phyloP scores from a whole-genome alignment of 1,140 invertebrate species.

The Augochlora pura region DNA sequence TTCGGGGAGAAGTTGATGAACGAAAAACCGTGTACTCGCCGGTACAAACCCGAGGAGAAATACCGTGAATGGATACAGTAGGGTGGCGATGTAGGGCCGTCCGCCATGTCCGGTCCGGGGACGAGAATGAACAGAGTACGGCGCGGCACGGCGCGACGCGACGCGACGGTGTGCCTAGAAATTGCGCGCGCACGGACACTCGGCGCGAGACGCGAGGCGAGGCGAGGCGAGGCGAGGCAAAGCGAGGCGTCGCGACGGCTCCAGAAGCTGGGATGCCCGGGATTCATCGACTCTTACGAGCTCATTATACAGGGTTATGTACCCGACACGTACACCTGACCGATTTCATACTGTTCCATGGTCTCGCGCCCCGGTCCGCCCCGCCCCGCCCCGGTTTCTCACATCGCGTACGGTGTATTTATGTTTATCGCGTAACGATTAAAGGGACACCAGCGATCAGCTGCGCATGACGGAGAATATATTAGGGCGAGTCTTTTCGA shows the following conservation, averaged over 20 bases:
- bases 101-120: slow-evolving; percentile 1
- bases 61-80: background rate
- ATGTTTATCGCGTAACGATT: slow-evolving; percentile 25
- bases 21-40: background rate
- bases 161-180: slow-evolving; percentile 22
- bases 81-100: background rate
- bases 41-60: background rate
- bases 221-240: no score
- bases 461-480: slow-evolving; percentile 6
- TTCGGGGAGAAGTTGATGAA: background rate
- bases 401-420: background rate
- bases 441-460: background rate
- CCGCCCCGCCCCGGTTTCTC: background rate
- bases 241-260: background rate
- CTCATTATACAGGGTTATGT: slow-evolving; percentile 32
- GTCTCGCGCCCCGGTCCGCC: background rate
- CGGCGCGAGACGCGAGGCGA: no score
- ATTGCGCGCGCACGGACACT: slow-evolving; percentile 17
- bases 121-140: background rate
- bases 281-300: slow-evolving; percentile 45
- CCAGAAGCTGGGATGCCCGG: slow-evolving; percentile 29
- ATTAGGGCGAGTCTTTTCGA: background rate
- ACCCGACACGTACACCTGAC: slow-evolving; percentile 11
- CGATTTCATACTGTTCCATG: slow-evolving; percentile 21
- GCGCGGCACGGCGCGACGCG: no score